Percentiles rank a stretch among this genome's conserved stretches.
Evolutionary conservation across 2,797 vertebrate genomes (phyloP).

Genomic region (Aphelocoma californica): DNA sequence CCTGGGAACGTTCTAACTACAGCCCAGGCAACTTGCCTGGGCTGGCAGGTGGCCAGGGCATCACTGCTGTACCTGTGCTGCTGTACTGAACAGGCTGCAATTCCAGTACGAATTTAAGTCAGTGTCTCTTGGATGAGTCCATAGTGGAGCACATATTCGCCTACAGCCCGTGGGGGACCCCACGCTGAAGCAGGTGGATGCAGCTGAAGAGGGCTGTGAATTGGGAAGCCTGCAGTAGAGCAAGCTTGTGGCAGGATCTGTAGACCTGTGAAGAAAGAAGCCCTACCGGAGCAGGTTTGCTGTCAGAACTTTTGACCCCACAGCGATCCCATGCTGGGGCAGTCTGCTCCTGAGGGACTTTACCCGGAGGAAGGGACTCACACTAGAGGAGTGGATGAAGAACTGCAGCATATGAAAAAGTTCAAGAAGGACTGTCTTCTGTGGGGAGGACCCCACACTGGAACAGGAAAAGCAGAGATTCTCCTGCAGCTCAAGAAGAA

Average conservation of each 20-base stretch:
- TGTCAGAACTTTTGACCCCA: not conserved
- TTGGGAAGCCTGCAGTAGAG: not conserved
- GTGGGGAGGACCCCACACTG: accelerated
- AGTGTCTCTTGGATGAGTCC: not conserved
- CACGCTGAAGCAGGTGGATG: not conserved
- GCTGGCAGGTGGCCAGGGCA: not conserved
- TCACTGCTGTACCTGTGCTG: accelerated
- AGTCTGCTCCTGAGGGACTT: not conserved
- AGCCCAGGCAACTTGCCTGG: accelerated
- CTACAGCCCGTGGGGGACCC: accelerated
- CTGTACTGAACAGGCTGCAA: not conserved
- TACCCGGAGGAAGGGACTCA: not conserved
- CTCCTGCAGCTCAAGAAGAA: not conserved
- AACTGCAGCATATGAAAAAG: not conserved
- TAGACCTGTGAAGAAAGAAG: not conserved
- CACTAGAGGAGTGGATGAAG: not conserved
- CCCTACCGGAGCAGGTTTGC: not conserved
- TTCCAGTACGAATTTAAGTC: not conserved
- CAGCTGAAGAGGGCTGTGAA: not conserved
- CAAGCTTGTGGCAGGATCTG: not conserved
- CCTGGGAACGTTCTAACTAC: not conserved
- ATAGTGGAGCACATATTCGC: not conserved
- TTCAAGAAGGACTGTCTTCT: not conserved
- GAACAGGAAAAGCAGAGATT: not conserved
- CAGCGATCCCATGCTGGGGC: not conserved